Percentiles rank a stretch among this genome's conserved stretches.
Conservation (phyloP, 2,797 vertebrate genomes). For the Periparus ater region DNA sequence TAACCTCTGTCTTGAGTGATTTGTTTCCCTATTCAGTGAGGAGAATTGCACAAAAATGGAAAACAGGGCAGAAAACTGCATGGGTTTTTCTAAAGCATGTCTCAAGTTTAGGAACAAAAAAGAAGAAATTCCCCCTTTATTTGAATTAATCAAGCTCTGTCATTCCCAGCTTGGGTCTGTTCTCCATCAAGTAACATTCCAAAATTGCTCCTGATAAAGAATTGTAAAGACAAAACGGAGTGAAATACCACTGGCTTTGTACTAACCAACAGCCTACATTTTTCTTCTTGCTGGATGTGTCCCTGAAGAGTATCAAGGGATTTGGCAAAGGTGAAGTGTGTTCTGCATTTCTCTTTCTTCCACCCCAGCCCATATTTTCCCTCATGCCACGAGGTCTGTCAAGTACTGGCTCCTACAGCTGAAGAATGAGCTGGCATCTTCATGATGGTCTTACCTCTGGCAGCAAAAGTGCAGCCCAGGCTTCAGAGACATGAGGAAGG, state of each 20-base stretch:
- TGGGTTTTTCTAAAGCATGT: neutral
- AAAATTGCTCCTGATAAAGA: neutral
- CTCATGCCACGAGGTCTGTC: neutral
- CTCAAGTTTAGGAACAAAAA: neutral
- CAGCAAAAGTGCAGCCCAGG: neutral
- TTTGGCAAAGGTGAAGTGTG: neutral
- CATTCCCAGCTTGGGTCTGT: neutral
- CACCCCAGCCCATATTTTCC: neutral
- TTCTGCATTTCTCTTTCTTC: neutral
- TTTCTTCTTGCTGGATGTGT: neutral
- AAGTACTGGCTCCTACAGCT: neutral
- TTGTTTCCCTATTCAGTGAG: neutral
- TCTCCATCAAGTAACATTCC: conserved; percentile 3
- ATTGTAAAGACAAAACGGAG: neutral
- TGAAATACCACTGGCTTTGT: neutral
- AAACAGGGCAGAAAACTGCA: neutral
- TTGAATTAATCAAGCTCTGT: conserved; percentile 2
- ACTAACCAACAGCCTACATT: neutral
- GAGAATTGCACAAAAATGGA: neutral
- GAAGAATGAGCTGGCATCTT: neutral
- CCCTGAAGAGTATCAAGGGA: neutral
- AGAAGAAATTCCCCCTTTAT: neutral
- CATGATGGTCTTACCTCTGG: neutral
- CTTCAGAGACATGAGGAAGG: neutral
- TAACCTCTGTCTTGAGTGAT: neutral